Percentiles rank a stretch among this genome's conserved stretches.
Conservation (phyloP, 2,113 vertebrate genomes). For the Melanerpes aurifrons region DNA sequence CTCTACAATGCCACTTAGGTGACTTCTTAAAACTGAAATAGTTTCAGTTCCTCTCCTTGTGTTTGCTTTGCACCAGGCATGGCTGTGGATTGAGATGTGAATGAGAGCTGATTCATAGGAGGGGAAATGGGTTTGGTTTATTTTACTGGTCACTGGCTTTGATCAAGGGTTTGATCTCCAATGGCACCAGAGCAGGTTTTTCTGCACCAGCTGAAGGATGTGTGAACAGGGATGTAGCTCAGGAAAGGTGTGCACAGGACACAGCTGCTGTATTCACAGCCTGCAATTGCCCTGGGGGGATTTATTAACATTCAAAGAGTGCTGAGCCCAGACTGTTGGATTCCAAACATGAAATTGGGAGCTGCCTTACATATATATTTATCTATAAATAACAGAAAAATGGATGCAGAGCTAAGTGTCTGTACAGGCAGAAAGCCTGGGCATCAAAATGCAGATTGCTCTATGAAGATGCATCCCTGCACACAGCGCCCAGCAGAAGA, state of each 20-base stretch:
- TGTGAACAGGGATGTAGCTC: slow-evolving; percentile 1
- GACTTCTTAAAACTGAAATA: background rate
- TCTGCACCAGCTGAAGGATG: background rate
- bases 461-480: slow-evolving; percentile 31
- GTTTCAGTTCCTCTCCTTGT: background rate
- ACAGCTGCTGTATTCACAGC: slow-evolving; percentile 61
- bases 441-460: slow-evolving; percentile 26
- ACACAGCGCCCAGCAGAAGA: background rate
- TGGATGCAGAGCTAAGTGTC: background rate
- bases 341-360: slow-evolving; percentile 69
- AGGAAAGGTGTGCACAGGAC: background rate
- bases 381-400: background rate
- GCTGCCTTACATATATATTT: slow-evolving; percentile 56
- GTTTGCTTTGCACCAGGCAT: background rate
- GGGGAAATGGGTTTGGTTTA: background rate
- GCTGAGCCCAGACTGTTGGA: slow-evolving; percentile 62
- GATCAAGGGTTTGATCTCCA: slow-evolving; percentile 24
- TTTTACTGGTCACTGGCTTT: background rate
- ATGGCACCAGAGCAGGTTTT: background rate
- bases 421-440: background rate
- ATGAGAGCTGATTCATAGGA: background rate
- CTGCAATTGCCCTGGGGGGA: slow-evolving; percentile 59
- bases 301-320: slow-evolving; percentile 75
- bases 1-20: background rate
- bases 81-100: background rate